Evolutionary conservation across 1,140 invertebrate species (phyloP).

Genomic region (Elysia chlorotica): DNA sequence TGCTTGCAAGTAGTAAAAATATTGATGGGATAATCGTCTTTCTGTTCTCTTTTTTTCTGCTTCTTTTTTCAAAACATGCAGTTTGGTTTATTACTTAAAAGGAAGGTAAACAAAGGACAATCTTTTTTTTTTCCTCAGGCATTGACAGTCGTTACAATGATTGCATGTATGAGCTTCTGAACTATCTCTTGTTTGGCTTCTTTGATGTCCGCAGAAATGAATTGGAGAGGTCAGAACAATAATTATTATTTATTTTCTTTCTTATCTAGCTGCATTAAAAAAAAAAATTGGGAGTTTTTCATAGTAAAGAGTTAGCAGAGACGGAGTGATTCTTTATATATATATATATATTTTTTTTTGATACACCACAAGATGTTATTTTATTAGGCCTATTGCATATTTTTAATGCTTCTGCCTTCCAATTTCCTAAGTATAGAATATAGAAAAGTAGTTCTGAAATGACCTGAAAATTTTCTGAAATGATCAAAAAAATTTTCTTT

Average conservation of each 20-base stretch:
- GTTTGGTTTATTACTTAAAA: background rate
- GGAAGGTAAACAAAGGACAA: background rate
- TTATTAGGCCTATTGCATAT: too few species aligned
- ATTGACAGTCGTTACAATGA: slow-evolving; percentile 59
- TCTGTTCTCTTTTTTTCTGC: background rate
- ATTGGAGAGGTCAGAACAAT: slow-evolving; percentile 44
- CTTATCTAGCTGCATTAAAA: background rate
- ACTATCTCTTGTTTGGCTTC: slow-evolving; percentile 57
- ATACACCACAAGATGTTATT: too few species aligned
- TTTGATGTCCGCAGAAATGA: slow-evolving; percentile 52
- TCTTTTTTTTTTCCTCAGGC: slow-evolving; percentile 35
- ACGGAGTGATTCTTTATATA: too few species aligned
- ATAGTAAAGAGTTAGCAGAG: too few species aligned
- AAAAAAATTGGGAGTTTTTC: too few species aligned
- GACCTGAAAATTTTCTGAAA: too few species aligned
- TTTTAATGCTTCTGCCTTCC: too few species aligned
- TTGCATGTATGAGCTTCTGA: slow-evolving; percentile 47
- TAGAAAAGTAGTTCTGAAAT: too few species aligned
- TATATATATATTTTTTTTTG: too few species aligned
- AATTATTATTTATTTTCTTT: background rate
- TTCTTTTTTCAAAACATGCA: background rate
- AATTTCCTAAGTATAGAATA: too few species aligned
- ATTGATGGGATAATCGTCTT: background rate
- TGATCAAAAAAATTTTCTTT: too few species aligned
- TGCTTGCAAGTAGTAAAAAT: background rate